Base-by-base conservation (phyloP, 2,888 invertebrate species). In the Platycnemis pennipes region DNA sequence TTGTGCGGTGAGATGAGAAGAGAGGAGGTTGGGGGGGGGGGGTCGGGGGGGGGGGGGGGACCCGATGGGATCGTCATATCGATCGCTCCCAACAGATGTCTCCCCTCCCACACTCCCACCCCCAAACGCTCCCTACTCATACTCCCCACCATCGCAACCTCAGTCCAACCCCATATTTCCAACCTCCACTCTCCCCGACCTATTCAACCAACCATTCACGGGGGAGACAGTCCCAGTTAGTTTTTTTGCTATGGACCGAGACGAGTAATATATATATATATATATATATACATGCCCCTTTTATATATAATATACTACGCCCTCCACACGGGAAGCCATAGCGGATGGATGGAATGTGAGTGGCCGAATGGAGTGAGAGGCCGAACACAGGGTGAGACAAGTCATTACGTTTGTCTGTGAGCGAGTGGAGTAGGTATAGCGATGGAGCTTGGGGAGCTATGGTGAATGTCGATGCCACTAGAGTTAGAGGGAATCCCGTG, bases 51-150 rank as follows among this genome's bases (percentile, higher is more conserved):
- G 4, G 63, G 63, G 77, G 13, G 26, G 77, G 37, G 31, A 37
- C 77, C 77, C 77, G 31, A 77, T 77, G 37, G 77, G 77, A 77
- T 77, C 77, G 26, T 77, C 77, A 77, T 77, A 77, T 77, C 77
- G 77, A 77, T 77, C 77, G 77, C 77, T 37, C 77, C 77, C 77
- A 37, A 77, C 77, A 37, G 77, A 77, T 77, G 77, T 77, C 77
- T 77, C 31, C 37, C 77, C 77, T 77, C 16, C n/a, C 77, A 77
- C 77, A 37, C 26, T 8, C 77, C 77, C 37, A 77, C 37, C 37
- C 77, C 37, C 77, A 77, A 37, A 31, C 77, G 31, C 37, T 37
- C 13, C 77, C 77, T 37, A 3, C 77, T 77, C 37, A 22, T 7
- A 63, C 63, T 26, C 63, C 63, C 77, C 13, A 31, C 77, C n/a